phyloP scores from a whole-genome alignment of 2,797 vertebrate genomes.

The Chaunax sp. region DNA sequence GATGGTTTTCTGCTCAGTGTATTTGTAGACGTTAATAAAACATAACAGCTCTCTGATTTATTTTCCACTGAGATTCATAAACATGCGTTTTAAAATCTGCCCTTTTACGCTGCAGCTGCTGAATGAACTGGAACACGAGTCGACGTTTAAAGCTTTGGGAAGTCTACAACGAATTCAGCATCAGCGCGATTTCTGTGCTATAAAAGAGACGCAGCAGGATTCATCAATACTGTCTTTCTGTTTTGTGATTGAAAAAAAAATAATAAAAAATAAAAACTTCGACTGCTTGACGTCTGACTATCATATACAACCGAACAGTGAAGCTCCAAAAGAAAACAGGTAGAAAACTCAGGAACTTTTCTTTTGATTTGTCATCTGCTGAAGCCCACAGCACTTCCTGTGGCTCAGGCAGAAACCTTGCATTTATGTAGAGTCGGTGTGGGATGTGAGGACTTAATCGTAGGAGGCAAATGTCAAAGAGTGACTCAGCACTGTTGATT shows the following conservation, averaged over 20 bases:
- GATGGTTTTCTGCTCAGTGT: background rate
- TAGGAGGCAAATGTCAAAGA: slow-evolving; percentile 47
- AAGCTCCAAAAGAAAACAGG: background rate
- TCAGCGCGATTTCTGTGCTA: too few relatives aligned
- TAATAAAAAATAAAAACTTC: background rate
- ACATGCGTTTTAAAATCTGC: slow-evolving; percentile 5
- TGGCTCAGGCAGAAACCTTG: background rate
- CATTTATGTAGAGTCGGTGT: slow-evolving; percentile 32
- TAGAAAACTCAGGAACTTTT: background rate
- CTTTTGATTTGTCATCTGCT: background rate
- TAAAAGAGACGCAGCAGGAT: slow-evolving; percentile 11
- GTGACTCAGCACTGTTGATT: slow-evolving; percentile 61
- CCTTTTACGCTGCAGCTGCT: slow-evolving; percentile 18
- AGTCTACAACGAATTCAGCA: background rate
- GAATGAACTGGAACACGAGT: slow-evolving; percentile 18
- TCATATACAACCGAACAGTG: background rate
- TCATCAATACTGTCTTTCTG: slow-evolving; percentile 5
- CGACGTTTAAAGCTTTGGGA: background rate
- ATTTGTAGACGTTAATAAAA: slow-evolving; percentile 8
- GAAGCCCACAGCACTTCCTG: background rate
- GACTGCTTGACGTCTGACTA: background rate
- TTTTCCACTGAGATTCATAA: background rate
- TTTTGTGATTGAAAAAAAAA: slow-evolving; percentile 7
- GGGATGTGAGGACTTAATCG: slow-evolving; percentile 20
- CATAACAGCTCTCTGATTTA: background rate